phyloP scores from a whole-genome alignment of 1,140 invertebrate genomes.

The Teleogryllus occipitalis region DNA sequence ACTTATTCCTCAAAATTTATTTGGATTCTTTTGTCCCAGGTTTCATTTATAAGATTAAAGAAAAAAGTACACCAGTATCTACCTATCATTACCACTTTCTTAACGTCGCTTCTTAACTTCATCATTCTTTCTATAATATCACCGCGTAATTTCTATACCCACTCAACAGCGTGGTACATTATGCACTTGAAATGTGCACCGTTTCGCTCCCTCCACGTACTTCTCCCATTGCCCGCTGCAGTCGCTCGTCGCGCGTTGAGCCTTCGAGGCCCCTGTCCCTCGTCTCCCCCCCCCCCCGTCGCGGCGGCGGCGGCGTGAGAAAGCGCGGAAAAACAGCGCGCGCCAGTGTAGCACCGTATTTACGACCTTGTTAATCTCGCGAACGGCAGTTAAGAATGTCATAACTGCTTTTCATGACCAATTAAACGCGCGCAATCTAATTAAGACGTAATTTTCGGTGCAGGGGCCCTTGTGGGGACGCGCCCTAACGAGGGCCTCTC shows the following conservation, averaged over 20 bases:
- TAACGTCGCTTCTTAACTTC: too few species aligned
- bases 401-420: constrained; percentile 2
- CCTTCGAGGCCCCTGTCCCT: neutral
- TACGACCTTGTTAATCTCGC: neutral
- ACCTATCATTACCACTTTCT: too few species aligned
- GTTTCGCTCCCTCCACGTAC: too few species aligned
- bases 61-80: too few species aligned
- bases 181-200: too few species aligned
- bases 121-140: too few species aligned
- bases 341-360: neutral
- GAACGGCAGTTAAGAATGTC: constrained; percentile 1
- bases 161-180: too few species aligned
- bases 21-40: too few species aligned
- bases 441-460: neutral
- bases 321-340: neutral
- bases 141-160: too few species aligned
- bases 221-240: neutral
- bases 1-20: too few species aligned
- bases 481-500: neutral
- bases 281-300: neutral
- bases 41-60: too few species aligned
- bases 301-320: neutral
- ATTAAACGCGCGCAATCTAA: neutral
- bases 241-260: neutral
- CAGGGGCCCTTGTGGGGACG: neutral